Conservation (phyloP, 2,888 invertebrate species). For the Lordiphosa fenestrarum region DNA sequence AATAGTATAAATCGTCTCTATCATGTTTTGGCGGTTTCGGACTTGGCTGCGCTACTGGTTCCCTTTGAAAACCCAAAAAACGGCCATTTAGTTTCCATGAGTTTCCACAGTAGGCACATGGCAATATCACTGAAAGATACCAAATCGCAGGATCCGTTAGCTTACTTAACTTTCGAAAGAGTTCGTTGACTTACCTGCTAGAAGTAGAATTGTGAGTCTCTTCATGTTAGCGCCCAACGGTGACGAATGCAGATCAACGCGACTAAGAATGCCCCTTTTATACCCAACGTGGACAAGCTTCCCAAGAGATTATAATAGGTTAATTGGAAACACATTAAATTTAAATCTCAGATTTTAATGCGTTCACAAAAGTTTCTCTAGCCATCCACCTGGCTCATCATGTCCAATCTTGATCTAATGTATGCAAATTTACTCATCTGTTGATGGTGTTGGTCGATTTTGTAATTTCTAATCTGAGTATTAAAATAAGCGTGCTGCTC, state of each 20-base stretch:
- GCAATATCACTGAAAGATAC: constrained; percentile 11
- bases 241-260: constrained; percentile 21
- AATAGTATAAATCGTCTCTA: constrained; percentile 19
- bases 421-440: constrained; percentile 1
- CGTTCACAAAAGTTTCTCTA: constrained; percentile 17
- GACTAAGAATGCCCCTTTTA: constrained; percentile 15
- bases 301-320: constrained; percentile 20
- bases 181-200: constrained; percentile 21
- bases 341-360: constrained; percentile 17
- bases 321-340: constrained; percentile 31
- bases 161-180: not conserved
- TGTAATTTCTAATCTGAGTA: constrained; percentile 16
- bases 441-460: constrained; percentile 10
- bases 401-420: not conserved
- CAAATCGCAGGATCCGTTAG: not conserved
- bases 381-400: not conserved
- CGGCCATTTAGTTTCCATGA: constrained; percentile 16
- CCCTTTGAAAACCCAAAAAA: constrained; percentile 5
- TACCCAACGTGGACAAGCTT: constrained; percentile 12
- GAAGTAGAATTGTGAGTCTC: constrained; percentile 24
- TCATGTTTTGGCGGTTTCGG: not conserved
- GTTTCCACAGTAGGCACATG: constrained; percentile 8
- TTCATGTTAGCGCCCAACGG: constrained; percentile 21
- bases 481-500: constrained; percentile 9
- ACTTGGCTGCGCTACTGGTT: constrained; percentile 10